Percentiles rank a stretch among this genome's conserved stretches.
Evolutionary conservation across 2,888 invertebrate species (phyloP).

Genomic region (Ptychoptera contaminata): DNA sequence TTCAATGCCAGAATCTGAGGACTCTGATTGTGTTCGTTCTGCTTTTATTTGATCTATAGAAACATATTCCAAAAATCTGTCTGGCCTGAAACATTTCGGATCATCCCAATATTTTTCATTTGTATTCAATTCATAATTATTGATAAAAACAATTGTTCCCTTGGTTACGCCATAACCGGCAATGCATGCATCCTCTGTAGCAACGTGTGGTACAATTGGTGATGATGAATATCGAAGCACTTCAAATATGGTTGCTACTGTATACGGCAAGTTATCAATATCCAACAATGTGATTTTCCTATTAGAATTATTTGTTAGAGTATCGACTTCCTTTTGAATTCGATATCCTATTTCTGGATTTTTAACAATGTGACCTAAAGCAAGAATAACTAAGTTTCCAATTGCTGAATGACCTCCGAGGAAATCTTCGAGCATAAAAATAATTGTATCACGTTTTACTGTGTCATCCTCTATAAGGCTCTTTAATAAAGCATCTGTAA

Average conservation of each 20-base stretch:
- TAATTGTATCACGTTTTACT: slow-evolving; percentile 61
- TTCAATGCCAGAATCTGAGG: slow-evolving; percentile 40
- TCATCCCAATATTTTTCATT: slow-evolving; percentile 57
- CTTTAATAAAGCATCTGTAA: slow-evolving; percentile 61
- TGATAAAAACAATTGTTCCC: slow-evolving; percentile 68
- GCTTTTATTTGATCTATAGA: slow-evolving; percentile 2
- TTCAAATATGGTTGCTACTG: slow-evolving; percentile 68
- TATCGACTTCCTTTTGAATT: slow-evolving; percentile 54
- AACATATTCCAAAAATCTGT: slow-evolving; percentile 47
- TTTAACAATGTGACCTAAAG: slow-evolving; percentile 49
- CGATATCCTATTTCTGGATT: slow-evolving; percentile 46
- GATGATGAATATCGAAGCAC: slow-evolving; percentile 65
- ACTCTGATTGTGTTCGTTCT: slow-evolving; percentile 28
- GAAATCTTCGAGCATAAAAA: slow-evolving; percentile 74
- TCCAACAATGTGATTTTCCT: slow-evolving; percentile 48
- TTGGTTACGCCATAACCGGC: slow-evolving; percentile 55
- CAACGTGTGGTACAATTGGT: slow-evolving; percentile 81
- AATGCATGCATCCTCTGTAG: slow-evolving; percentile 57
- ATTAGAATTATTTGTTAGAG: slow-evolving; percentile 35
- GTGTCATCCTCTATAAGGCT: slow-evolving; percentile 48
- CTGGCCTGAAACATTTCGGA: slow-evolving; percentile 57
- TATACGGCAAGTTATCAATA: slow-evolving; percentile 53
- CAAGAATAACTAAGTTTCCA: slow-evolving; percentile 67
- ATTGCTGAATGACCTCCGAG: slow-evolving; percentile 79
- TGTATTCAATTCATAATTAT: slow-evolving; percentile 66